These are phyloP conservation scores for Andrena trimmerana DNA, from an alignment of 2,888 invertebrate species.

Conservation along the genomic window DNA sequence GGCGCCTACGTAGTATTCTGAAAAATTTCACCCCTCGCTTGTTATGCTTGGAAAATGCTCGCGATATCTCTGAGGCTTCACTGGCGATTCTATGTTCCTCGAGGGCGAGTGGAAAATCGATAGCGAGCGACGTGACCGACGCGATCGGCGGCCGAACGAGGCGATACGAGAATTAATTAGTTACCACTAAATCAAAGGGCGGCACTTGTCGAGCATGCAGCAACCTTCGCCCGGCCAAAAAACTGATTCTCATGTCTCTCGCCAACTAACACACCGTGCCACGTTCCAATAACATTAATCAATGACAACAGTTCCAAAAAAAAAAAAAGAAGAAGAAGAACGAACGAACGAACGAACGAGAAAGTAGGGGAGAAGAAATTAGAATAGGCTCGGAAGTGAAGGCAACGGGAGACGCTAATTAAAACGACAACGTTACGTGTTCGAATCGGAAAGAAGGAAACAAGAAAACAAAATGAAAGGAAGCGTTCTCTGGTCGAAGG, in stretches of 20 bases:
- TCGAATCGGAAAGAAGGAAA: constrained; percentile 1
- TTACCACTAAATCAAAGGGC: constrained; percentile 83
- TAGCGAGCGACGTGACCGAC: constrained; percentile 76
- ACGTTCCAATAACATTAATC: constrained; percentile 84
- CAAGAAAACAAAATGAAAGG: constrained; percentile 29
- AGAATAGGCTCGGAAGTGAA: constrained; percentile 10
- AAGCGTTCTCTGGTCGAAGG: constrained; percentile 38
- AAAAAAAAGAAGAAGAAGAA: constrained; percentile 19
- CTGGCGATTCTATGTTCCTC: no score
- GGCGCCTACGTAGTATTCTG: no score
- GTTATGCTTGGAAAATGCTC: no score
- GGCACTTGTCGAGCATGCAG: constrained; percentile 83
- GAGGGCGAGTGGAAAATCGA: constrained; percentile 55
- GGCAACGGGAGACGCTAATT: constrained; percentile 19
- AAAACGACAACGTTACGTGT: constrained; percentile 40
- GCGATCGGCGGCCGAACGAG: constrained; percentile 61
- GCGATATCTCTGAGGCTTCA: no score
- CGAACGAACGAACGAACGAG: neutral
- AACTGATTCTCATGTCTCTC: constrained; percentile 76
- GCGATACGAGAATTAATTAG: constrained; percentile 81
- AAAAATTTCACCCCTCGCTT: no score
- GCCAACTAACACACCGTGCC: constrained; percentile 84
- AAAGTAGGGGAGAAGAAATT: neutral
- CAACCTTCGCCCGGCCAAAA: constrained; percentile 82
- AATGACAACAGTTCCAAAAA: constrained; percentile 80